Conservation (phyloP, 2,888 invertebrate genomes). For the Lydus trimaculatus region DNA sequence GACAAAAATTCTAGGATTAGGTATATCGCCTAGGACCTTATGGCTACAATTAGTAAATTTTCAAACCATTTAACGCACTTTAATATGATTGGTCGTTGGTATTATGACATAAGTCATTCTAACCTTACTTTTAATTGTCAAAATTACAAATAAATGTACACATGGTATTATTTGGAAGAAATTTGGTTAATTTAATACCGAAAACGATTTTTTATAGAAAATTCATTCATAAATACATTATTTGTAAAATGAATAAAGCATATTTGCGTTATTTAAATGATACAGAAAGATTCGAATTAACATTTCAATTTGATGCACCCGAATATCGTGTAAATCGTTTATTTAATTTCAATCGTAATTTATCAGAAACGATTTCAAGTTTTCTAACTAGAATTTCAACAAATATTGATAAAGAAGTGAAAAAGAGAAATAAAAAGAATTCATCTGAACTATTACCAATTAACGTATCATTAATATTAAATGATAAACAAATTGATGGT, state of each 20-base stretch:
- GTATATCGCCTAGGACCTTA: too few relatives aligned
- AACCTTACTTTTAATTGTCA: slow-evolving; percentile 10
- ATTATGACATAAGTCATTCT: too few relatives aligned
- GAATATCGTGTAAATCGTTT: slow-evolving; percentile 65
- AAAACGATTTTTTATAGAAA: background rate
- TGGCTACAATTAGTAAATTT: too few relatives aligned
- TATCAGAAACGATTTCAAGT: slow-evolving; percentile 67
- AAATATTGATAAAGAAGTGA: slow-evolving; percentile 70
- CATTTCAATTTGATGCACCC: slow-evolving; percentile 64
- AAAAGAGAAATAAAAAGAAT: slow-evolving; percentile 55
- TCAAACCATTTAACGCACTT: too few relatives aligned
- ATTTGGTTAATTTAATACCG: background rate
- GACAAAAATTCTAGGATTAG: too few relatives aligned
- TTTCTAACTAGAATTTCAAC: slow-evolving; percentile 68
- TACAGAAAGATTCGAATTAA: slow-evolving; percentile 64
- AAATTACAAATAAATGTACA: background rate
- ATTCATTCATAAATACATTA: slow-evolving; percentile 48
- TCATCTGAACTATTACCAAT: slow-evolving; percentile 28
- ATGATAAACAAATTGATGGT: slow-evolving; percentile 50
- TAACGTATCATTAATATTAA: slow-evolving; percentile 27
- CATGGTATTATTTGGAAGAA: slow-evolving; percentile 1
- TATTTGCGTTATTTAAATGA: slow-evolving; percentile 65
- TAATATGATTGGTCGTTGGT: too few relatives aligned
- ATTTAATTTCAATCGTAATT: slow-evolving; percentile 75
- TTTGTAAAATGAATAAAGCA: slow-evolving; percentile 66